Conservation (phyloP, 2,888 invertebrate genomes). For the Habrosyne pyritoides region DNA sequence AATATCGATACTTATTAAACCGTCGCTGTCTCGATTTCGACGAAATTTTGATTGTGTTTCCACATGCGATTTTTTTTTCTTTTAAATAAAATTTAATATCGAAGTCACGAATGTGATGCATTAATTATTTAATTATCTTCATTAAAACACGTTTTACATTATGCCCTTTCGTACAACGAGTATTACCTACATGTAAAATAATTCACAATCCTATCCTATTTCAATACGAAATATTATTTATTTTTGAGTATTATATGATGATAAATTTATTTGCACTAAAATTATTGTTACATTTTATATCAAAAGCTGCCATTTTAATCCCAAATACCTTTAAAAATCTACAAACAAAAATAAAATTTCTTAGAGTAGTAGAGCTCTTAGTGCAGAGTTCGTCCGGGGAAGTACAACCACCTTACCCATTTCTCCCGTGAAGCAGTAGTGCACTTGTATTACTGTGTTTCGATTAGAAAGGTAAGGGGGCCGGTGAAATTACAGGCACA, state of each 20-base stretch:
- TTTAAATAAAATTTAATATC: constrained; percentile 30
- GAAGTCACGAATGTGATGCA: constrained; percentile 30
- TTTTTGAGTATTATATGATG: neutral
- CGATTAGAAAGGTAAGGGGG: too few species aligned
- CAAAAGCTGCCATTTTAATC: too few species aligned
- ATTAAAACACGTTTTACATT: neutral
- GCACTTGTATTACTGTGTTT: too few species aligned
- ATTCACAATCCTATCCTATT: neutral
- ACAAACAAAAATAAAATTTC: too few species aligned
- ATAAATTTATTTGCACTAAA: too few species aligned
- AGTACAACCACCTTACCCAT: too few species aligned
- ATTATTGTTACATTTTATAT: too few species aligned
- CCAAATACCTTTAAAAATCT: too few species aligned
- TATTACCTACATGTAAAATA: neutral
- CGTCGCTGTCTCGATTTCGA: constrained; percentile 22
- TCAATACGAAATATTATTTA: neutral
- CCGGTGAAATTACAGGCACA: too few species aligned
- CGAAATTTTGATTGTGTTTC: constrained; percentile 19
- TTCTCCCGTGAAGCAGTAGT: too few species aligned
- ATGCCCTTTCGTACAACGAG: neutral
- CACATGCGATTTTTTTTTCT: constrained; percentile 23
- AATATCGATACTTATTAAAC: constrained; percentile 34
- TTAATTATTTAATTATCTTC: constrained; percentile 5
- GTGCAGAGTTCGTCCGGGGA: too few species aligned
- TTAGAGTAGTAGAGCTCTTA: too few species aligned